Percentiles rank a stretch among this genome's conserved stretches.
Evolutionary conservation across 2,113 vertebrate species (phyloP).

Genomic region (Cynopterus brachyotis): DNA sequence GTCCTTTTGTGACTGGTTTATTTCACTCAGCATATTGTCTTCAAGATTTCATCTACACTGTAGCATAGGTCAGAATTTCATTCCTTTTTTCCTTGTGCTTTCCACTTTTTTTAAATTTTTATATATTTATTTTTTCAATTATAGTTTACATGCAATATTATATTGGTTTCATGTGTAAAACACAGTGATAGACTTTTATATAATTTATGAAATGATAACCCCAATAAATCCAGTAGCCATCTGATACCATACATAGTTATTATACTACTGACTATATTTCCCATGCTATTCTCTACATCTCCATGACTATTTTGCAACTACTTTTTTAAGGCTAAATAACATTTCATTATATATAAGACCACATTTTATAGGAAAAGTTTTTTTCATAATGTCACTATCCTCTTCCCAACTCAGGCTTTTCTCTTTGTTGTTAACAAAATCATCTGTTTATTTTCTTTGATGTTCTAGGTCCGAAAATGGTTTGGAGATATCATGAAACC

Average conservation of each 20-base stretch:
- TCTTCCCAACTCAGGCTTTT: background rate
- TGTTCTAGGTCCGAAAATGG: conserved; percentile 67
- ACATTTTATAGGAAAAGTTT: background rate
- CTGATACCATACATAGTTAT: too few species aligned
- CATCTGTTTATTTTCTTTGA: background rate
- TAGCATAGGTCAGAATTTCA: background rate
- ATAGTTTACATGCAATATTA: too few species aligned
- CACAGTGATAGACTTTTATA: too few species aligned
- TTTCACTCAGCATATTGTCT: background rate
- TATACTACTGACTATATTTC: too few species aligned
- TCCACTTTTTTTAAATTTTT: too few species aligned
- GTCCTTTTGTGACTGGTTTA: background rate
- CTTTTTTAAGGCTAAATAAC: background rate
- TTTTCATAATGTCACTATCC: background rate
- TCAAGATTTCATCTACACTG: background rate
- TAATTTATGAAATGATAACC: too few species aligned
- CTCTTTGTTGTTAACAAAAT: background rate
- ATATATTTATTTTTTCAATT: too few species aligned
- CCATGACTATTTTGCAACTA: too few species aligned
- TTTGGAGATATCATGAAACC: background rate
- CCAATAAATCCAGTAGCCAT: too few species aligned
- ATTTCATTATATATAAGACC: background rate
- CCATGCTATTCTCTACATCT: too few species aligned
- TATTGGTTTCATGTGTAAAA: too few species aligned
- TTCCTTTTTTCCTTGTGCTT: background rate